Evolutionary conservation across 1,140 invertebrate species (phyloP), one percentile per base, ranked within the genome.

Genomic region (Amphibalanus amphitrite): DNA sequence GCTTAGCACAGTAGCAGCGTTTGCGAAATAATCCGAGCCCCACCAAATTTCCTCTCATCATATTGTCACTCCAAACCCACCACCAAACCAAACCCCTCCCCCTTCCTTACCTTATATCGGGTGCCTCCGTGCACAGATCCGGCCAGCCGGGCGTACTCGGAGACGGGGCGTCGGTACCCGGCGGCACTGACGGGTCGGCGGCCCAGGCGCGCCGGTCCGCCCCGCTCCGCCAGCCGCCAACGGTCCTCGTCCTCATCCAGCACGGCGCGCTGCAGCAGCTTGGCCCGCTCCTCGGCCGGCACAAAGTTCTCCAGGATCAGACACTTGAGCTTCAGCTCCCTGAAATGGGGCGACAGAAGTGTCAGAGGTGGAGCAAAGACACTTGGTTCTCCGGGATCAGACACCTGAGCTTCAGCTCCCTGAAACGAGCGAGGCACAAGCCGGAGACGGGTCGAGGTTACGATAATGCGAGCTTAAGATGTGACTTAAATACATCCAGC

Each of bases 231-330:
- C 76, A 79, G 83, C 74, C 84, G 84, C 93, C 93, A 98, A 67
- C 86, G 84, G 77, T 97, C 98, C 68, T 86, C 84, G 77, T 97
- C 89, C 76, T 97, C 94, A 79, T 96, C 91, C 80, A 90, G 96
- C 29, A 86, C 83, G 33, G 83, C 76, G 86, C 88, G 76, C 86
- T 86, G 75, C 81, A 87, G 75, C n/a, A 97, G 86, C 76, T 90
- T 88, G 69, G 88, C 86, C 76, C 92, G 89, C 69, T 97, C 92
- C 76, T 95, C 92, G 3, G 86, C 84, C 20, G 95, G 95, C 77
- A 99, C 93, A 80, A 99, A 98, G 81, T 97, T 97, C 77, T 98
- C 95, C 72, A 98, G 95, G 67, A 97, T 90, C 15, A 97, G 83
- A 77, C 90, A 86, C 72, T 88, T 87, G n/a, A 90, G 82, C 75